Evolutionary conservation across 2,888 invertebrate species (phyloP).

Genomic region (Serrognathus titanus): DNA sequence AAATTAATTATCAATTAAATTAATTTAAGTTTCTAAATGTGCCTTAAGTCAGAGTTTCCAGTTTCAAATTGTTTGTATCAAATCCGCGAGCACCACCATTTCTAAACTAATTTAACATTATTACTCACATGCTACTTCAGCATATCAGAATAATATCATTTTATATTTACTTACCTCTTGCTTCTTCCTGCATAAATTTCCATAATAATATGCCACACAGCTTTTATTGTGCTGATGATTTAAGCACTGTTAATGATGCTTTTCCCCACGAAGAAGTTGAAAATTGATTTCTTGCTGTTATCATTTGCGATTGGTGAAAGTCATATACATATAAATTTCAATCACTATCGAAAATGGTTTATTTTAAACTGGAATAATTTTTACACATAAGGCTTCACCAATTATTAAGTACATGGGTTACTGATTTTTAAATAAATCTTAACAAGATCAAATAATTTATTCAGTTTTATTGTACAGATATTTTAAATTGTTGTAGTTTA

Average conservation of each 20-base stretch:
- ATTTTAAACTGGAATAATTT: slow-evolving; percentile 2
- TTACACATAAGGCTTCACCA: slow-evolving; percentile 1
- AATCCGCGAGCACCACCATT: too few relatives aligned
- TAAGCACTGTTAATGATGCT: slow-evolving; percentile 21
- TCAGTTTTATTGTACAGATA: too few relatives aligned
- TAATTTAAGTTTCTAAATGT: too few relatives aligned
- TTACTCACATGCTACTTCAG: too few relatives aligned
- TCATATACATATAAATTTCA: slow-evolving; percentile 23
- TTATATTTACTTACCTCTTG: neutral
- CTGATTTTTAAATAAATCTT: too few relatives aligned
- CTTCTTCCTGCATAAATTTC: slow-evolving; percentile 31
- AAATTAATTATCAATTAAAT: too few relatives aligned
- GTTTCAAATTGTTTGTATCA: too few relatives aligned
- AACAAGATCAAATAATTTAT: too few relatives aligned
- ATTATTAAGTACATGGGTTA: slow-evolving; percentile 1
- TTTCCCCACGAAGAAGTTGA: slow-evolving; percentile 21
- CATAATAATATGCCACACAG: slow-evolving; percentile 29
- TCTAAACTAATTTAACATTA: too few relatives aligned
- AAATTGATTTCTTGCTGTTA: slow-evolving; percentile 26
- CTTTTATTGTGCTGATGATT: slow-evolving; percentile 24
- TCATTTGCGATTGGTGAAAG: slow-evolving; percentile 16
- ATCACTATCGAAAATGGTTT: slow-evolving; percentile 8
- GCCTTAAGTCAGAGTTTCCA: too few relatives aligned
- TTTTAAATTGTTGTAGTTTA: too few relatives aligned
- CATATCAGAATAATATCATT: too few relatives aligned